phyloP scores from a whole-genome alignment of 2,797 vertebrate genomes.

The Microctenopoma stevenorrisi region DNA sequence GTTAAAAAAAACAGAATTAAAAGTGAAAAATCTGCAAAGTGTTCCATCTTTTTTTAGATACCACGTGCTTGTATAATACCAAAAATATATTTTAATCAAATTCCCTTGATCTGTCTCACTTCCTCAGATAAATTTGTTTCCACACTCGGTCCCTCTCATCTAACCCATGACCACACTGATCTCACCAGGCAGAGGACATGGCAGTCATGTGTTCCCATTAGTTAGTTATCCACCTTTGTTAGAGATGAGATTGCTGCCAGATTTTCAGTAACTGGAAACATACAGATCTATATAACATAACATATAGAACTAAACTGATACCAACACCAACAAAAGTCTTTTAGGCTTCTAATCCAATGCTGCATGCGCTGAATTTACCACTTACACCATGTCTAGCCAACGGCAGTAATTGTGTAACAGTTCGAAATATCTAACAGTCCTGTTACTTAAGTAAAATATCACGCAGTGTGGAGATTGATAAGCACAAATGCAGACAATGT shows the following conservation, averaged over 20 bases:
- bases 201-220: conserved; percentile 45
- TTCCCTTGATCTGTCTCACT: conserved; percentile 16
- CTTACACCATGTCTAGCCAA: neutral
- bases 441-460: neutral
- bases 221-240: conserved; percentile 6
- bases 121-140: conserved; percentile 17
- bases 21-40: conserved; percentile 5
- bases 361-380: neutral
- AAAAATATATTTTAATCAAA: neutral
- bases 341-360: neutral
- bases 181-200: conserved; percentile 20
- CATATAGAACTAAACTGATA: neutral
- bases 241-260: neutral
- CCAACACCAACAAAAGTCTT: neutral
- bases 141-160: neutral
- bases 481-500: neutral
- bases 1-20: neutral
- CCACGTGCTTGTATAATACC: neutral
- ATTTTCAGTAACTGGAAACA: conserved; percentile 11
- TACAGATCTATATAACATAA: neutral
- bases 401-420: neutral
- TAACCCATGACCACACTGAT: conserved; percentile 10
- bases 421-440: neutral
- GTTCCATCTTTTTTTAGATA: neutral
- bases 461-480: neutral